Base-by-base conservation (phyloP, 2,797 vertebrate genomes). In the Sebastes vulpes region DNA sequence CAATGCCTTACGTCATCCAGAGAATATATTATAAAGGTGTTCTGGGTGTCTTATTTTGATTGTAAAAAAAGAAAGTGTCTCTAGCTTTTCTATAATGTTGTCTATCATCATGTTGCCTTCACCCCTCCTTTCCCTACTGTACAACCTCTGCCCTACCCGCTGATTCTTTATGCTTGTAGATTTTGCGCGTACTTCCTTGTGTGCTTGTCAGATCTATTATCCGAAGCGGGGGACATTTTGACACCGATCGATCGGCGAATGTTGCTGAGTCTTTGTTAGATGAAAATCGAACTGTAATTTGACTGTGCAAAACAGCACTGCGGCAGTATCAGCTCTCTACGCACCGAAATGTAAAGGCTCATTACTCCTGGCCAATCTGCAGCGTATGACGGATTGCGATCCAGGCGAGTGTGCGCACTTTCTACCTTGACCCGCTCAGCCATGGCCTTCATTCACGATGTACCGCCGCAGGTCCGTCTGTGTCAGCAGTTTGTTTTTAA, bases 251-350 rank as follows among this genome's bases (percentile, higher is more conserved):
- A 94, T 86, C 42, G 72, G 35, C 11, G 81, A 86, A 82, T 69
- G 81, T 90, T 83, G 84, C 85, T 76, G 86, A 88, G 67, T 86
- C 85, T 90, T 89, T 90, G 83, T 88, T 83, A 75, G 87, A 82
- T 85, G 68, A 65, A 93, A 92, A 93, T 93, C 84, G 60, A 92
- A 88, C 75, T 73, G 68, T 77, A 81, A 83, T 89, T 87, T 86
- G 77, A 83, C 74, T 84, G 79, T 57, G 75, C 73, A 90, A 79
- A 92, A 80, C 72, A 77, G 81, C 48, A n/a, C 64, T 68, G 65
- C 52, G 5, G 59, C 75, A 69, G 72, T 82, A 79, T 90, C 90
- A 87, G 79, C 83, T 86, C 48, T 79, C 66, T 75, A 31, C 74
- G 75, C 81, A 21, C 56, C 65, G 57, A 73, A 79, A 84, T 75